Percentiles rank a stretch among this genome's conserved stretches.
These are phyloP conservation scores for Epicampocera succincta DNA, from an alignment of 2,888 invertebrate genomes.

Conservation along the genomic window DNA sequence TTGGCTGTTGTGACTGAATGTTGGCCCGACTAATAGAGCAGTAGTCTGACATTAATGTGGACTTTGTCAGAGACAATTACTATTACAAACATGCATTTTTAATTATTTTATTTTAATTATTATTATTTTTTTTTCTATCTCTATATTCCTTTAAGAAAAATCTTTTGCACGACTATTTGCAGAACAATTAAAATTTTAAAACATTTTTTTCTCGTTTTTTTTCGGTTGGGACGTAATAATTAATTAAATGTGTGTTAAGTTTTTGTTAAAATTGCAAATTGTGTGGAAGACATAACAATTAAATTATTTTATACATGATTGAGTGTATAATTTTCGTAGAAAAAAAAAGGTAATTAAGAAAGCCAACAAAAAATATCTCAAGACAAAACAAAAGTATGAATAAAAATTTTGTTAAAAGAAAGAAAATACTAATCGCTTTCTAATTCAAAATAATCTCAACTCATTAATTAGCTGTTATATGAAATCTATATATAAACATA, in stretches of 20 bases:
- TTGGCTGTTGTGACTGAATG: conserved; percentile 1
- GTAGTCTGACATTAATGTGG: conserved; percentile 46
- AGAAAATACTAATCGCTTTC: too few species aligned
- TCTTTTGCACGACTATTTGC: conserved; percentile 41
- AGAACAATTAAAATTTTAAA: conserved; percentile 39
- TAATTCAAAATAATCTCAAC: too few species aligned
- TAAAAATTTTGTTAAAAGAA: background rate
- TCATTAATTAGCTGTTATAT: too few species aligned
- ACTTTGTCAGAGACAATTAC: conserved; percentile 65
- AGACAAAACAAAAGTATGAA: background rate
- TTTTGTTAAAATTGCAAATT: conserved; percentile 54
- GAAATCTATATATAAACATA: too few species aligned
- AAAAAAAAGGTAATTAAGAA: background rate
- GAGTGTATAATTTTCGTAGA: conserved; percentile 2
- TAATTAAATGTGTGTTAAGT: conserved; percentile 54
- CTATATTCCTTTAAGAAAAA: conserved; percentile 34
- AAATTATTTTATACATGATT: conserved; percentile 54
- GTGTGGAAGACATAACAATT: conserved; percentile 57
- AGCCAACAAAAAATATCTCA: background rate
- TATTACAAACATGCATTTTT: conserved; percentile 66
- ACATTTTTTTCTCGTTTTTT: background rate
- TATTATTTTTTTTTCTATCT: background rate
- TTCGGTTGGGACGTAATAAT: conserved; percentile 31
- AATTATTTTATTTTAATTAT: conserved; percentile 59
- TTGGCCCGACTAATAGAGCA: conserved; percentile 48